Conservation (phyloP, 1,140 invertebrate species). For the Hylaeus volcanicus region DNA sequence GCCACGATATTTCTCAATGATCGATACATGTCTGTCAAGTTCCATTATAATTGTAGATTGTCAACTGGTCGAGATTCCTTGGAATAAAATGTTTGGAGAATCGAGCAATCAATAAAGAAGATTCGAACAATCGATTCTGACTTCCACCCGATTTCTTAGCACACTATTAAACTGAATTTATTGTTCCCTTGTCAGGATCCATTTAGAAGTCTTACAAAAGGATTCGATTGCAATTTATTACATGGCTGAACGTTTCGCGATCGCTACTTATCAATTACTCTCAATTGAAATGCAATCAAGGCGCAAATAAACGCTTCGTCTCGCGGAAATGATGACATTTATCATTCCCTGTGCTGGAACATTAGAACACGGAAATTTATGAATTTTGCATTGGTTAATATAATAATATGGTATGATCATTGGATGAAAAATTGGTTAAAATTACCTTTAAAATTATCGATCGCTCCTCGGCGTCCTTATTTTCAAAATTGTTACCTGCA, state of each 20-base stretch:
- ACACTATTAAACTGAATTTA: conserved; percentile 21
- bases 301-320: conserved; percentile 13
- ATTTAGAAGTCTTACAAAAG: conserved; percentile 21
- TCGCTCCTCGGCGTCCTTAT: too few species aligned
- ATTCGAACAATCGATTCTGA: neutral
- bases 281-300: conserved; percentile 46
- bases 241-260: conserved; percentile 19
- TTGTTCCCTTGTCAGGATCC: conserved; percentile 11
- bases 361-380: conserved; percentile 14
- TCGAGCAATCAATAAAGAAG: too few species aligned
- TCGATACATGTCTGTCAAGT: too few species aligned
- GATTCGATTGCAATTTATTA: conserved; percentile 42
- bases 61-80: too few species aligned
- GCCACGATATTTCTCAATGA: too few species aligned
- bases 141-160: neutral
- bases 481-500: too few species aligned
- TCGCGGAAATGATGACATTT: conserved; percentile 31
- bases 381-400: neutral
- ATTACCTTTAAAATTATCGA: too few species aligned
- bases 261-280: conserved; percentile 45
- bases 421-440: too few species aligned
- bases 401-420: too few species aligned
- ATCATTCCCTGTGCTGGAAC: conserved; percentile 12
- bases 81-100: neutral
- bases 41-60: too few species aligned